These are phyloP conservation scores for Danaus plexippus DNA, from an alignment of 1,140 invertebrate genomes.

Conservation along the genomic window DNA sequence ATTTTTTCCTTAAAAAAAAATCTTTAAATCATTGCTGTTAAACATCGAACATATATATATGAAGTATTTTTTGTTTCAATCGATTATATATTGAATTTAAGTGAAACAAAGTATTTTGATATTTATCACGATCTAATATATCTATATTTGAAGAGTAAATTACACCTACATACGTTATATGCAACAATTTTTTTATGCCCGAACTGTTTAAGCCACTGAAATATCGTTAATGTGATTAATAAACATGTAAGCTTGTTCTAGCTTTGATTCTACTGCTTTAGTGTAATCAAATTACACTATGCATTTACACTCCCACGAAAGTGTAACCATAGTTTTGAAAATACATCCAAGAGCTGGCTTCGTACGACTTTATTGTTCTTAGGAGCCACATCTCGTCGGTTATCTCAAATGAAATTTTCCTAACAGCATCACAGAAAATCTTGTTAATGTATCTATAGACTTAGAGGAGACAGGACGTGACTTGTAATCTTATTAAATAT, in stretches of 20 bases:
- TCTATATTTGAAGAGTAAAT: too few species aligned
- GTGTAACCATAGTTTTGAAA: constrained; percentile 7
- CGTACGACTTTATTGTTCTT: constrained; percentile 15
- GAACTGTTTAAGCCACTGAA: not conserved
- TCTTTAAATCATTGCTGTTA: too few species aligned
- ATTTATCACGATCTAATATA: too few species aligned
- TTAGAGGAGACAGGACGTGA: constrained; percentile 28
- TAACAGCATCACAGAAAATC: constrained; percentile 38
- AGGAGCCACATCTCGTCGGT: constrained; percentile 26
- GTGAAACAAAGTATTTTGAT: too few species aligned
- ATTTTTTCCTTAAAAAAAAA: too few species aligned
- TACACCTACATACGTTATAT: too few species aligned
- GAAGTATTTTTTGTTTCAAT: too few species aligned
- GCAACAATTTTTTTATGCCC: not conserved
- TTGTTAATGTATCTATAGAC: constrained; percentile 26
- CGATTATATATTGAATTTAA: too few species aligned
- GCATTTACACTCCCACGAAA: too few species aligned
- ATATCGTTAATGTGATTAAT: constrained; percentile 1
- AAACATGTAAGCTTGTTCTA: constrained; percentile 1
- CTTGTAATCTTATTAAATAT: not conserved
- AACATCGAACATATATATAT: too few species aligned
- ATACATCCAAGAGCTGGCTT: constrained; percentile 20
- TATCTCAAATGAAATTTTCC: constrained; percentile 42
- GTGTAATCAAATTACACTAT: too few species aligned
- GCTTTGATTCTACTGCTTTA: constrained; percentile 11